Conservation (phyloP, 2,888 invertebrate species). For the Hemistola chrysoprasaria region DNA sequence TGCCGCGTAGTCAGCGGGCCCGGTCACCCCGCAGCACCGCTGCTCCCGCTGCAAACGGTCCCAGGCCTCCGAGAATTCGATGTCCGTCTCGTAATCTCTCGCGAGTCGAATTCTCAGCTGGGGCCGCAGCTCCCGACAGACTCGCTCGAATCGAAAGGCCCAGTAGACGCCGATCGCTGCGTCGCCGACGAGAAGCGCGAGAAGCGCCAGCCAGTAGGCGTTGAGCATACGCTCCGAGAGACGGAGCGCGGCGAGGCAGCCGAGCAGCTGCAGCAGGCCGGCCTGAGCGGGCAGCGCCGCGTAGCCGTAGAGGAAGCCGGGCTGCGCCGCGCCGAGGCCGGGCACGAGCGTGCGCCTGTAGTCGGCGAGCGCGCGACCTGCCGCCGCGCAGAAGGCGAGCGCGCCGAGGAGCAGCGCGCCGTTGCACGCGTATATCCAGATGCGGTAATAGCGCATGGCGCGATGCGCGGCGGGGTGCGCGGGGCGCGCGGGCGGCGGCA, state of each 20-base stretch:
- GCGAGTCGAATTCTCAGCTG: slow-evolving; percentile 83
- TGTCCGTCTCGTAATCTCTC: slow-evolving; percentile 87
- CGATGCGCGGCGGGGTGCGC: slow-evolving; percentile 81
- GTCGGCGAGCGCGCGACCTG: slow-evolving; percentile 87
- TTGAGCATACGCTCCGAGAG: slow-evolving; percentile 91
- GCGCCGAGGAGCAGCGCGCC: slow-evolving; percentile 92
- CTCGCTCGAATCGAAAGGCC: slow-evolving; percentile 90
- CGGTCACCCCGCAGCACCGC: slow-evolving; percentile 90
- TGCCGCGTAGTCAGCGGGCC: slow-evolving; percentile 78
- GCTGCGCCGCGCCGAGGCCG: slow-evolving; percentile 89
- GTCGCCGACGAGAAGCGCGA: slow-evolving; percentile 91
- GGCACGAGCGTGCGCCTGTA: slow-evolving; percentile 88
- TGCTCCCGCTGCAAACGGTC: slow-evolving; percentile 88
- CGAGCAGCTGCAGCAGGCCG: slow-evolving; percentile 87
- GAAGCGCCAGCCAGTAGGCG: slow-evolving; percentile 91
- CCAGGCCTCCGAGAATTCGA: slow-evolving; percentile 89
- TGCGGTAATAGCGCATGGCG: slow-evolving; percentile 91
- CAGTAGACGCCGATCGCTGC: slow-evolving; percentile 92
- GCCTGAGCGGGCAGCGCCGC: slow-evolving; percentile 89
- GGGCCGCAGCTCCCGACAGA: slow-evolving; percentile 88
- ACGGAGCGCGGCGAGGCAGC: slow-evolving; percentile 90
- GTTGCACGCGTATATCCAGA: slow-evolving; percentile 97
- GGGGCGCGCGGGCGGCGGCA: slow-evolving; percentile 80
- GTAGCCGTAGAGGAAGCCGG: slow-evolving; percentile 92
- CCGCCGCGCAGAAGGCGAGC: slow-evolving; percentile 89